Evolutionary conservation across 2,888 invertebrate genomes (phyloP).

Genomic region (Amiota minor): DNA sequence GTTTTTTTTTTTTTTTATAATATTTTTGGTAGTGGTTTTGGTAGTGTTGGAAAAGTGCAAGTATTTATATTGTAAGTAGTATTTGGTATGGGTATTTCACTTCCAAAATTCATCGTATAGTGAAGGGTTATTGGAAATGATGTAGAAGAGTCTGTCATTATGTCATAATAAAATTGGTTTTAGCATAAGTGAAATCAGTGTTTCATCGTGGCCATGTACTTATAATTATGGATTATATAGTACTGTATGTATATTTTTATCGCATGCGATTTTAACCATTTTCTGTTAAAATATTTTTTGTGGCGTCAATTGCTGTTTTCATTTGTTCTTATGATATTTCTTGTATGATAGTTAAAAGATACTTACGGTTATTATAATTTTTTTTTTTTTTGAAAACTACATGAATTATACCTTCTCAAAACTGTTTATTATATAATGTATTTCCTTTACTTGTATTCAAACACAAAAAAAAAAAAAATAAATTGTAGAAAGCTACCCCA

Average conservation of each 20-base stretch:
- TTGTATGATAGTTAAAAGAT: neutral
- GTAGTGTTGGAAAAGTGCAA: slow-evolving; percentile 5
- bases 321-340: neutral
- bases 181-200: too few relatives aligned
- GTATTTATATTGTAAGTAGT: neutral
- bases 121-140: too few relatives aligned
- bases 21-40: too few relatives aligned
- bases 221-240: too few relatives aligned
- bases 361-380: neutral
- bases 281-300: neutral
- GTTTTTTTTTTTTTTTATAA: neutral
- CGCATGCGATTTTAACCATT: slow-evolving; percentile 8
- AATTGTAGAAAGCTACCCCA: too few relatives aligned
- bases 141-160: too few relatives aligned
- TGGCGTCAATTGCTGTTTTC: neutral
- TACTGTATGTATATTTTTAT: too few relatives aligned
- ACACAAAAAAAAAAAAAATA: too few relatives aligned
- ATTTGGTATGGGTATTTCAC: neutral
- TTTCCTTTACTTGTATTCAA: slow-evolving; percentile 34
- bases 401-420: neutral
- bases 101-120: too few relatives aligned
- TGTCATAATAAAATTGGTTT: too few relatives aligned
- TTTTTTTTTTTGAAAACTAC: neutral
- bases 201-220: too few relatives aligned
- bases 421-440: slow-evolving; percentile 22